Evolutionary conservation across 2,888 invertebrate species (phyloP).

Genomic region (Xestia xanthographa): DNA sequence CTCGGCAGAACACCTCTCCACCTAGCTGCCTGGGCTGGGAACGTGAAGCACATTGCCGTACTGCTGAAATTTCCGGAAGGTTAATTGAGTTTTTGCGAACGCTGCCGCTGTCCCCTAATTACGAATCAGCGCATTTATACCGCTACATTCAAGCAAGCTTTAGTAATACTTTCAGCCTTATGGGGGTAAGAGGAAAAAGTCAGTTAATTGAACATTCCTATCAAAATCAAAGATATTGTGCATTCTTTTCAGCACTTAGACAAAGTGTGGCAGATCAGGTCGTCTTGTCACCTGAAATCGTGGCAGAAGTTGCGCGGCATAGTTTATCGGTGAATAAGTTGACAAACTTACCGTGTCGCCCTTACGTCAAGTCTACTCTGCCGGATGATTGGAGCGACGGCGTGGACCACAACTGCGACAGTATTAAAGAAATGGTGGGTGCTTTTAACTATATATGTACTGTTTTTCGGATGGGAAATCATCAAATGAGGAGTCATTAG

Average conservation of each 20-base stretch:
- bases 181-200: no score
- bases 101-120: no score
- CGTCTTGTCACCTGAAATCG: constrained; percentile 20
- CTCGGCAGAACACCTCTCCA: constrained; percentile 81
- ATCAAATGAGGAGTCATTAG: no score
- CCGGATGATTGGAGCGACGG: constrained; percentile 54
- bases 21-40: constrained; percentile 78
- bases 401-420: constrained; percentile 58
- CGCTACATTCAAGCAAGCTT: no score
- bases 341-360: constrained; percentile 52
- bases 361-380: constrained; percentile 32
- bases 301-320: constrained; percentile 42
- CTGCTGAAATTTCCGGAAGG: constrained; percentile 69
- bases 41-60: constrained; percentile 71
- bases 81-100: constrained; percentile 14
- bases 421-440: constrained; percentile 42
- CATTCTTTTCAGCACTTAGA: constrained; percentile 34
- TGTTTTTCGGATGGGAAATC: no score
- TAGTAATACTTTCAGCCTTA: no score
- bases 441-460: neutral
- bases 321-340: constrained; percentile 24
- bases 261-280: neutral
- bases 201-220: no score
- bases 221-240: neutral
- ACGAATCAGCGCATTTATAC: no score